phyloP scores from a whole-genome alignment of 2,113 vertebrate genomes.

The Hymenochirus boettgeri region DNA sequence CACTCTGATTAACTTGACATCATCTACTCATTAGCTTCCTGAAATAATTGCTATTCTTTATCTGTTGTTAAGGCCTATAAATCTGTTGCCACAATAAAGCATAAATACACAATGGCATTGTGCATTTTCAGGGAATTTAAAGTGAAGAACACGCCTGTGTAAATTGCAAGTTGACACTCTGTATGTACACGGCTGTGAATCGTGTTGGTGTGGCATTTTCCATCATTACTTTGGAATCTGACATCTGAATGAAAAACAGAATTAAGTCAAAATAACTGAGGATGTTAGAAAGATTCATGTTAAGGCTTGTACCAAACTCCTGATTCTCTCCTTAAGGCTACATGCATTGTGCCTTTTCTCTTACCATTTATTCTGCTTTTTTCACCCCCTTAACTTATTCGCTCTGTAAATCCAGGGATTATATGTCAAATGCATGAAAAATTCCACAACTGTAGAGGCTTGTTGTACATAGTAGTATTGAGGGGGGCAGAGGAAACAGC shows the following conservation, averaged over 20 bases:
- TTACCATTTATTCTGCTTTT: slow-evolving; percentile 4
- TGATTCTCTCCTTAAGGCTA: slow-evolving; percentile 1
- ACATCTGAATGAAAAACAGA: slow-evolving; percentile 8
- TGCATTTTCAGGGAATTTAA: slow-evolving; percentile 27
- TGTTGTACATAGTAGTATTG: background rate
- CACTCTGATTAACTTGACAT: slow-evolving; percentile 20
- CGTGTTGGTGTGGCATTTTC: slow-evolving; percentile 12
- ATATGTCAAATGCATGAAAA: background rate
- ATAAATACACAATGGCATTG: slow-evolving; percentile 26
- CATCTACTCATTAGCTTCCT: slow-evolving; percentile 17
- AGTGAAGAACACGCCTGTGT: slow-evolving; percentile 33
- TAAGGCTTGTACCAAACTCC: slow-evolving; percentile 25
- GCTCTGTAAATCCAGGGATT: slow-evolving; percentile 9
- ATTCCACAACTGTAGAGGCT: slow-evolving; percentile 3
- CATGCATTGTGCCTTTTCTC: background rate
- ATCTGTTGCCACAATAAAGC: slow-evolving; percentile 41
- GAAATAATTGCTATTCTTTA: slow-evolving; percentile 7
- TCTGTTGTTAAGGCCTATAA: slow-evolving; percentile 32
- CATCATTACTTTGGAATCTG: slow-evolving; percentile 27
- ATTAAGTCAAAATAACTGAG: slow-evolving; percentile 11
- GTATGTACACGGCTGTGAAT: slow-evolving; percentile 19
- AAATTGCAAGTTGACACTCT: slow-evolving; percentile 17
- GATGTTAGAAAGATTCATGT: slow-evolving; percentile 17
- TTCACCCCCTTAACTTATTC: background rate
- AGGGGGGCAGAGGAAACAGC: background rate